phyloP scores from a whole-genome alignment of 2,113 vertebrate genomes.

The rat (Rattus norvegicus) region GRCr8 NC_086024.1:135575001-135575500 shows the following conservation, averaged over 20 bases:
- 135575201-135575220: background rate
- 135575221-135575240: background rate
- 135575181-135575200: conserved; percentile 17
- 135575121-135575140: background rate
- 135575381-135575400: background rate
- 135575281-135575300: background rate
- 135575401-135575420: background rate
- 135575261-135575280: background rate
- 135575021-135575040: background rate
- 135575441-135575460: background rate
- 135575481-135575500: background rate
- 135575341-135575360: background rate
- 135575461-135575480: background rate
- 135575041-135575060: background rate
- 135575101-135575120: conserved; percentile 14
- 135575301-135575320: background rate
- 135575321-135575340: background rate
- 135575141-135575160: background rate
- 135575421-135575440: background rate
- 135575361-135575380: background rate
- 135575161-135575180: background rate
- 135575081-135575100: background rate
- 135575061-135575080: background rate
- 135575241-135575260: background rate
- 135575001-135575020: background rate